A percentile compares a stretch with the other conserved stretches of the same genome.
Conservation (phyloP, 2,888 invertebrate species). For the Phragmatobia fuliginosa region DNA sequence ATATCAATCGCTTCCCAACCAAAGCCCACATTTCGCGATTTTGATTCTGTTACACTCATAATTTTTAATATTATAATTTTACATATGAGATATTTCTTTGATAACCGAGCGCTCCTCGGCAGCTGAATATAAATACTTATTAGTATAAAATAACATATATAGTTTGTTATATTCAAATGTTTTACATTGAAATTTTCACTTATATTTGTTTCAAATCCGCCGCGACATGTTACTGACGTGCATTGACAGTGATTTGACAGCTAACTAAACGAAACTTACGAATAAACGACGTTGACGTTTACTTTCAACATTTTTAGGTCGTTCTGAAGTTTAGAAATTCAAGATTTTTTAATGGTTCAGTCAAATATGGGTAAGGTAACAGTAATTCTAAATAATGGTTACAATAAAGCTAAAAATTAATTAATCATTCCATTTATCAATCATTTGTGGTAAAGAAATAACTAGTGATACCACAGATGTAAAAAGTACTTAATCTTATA, state of each 20-base stretch:
- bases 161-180: constrained; percentile 17
- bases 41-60: constrained; percentile 45
- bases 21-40: constrained; percentile 42
- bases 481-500: too few species aligned
- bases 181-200: constrained; percentile 28
- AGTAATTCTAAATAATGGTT: too few species aligned
- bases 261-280: too few species aligned
- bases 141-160: constrained; percentile 27
- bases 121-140: not conserved
- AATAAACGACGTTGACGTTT: constrained; percentile 11
- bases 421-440: too few species aligned
- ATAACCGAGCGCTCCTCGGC: not conserved
- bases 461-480: too few species aligned
- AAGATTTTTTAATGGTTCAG: not conserved
- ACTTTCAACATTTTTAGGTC: not conserved
- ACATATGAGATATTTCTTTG: not conserved
- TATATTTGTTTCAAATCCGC: constrained; percentile 33
- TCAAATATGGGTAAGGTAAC: too few species aligned
- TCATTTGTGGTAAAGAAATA: too few species aligned
- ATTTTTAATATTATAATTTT: constrained; percentile 6
- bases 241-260: constrained; percentile 1
- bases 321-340: not conserved
- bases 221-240: constrained; percentile 28
- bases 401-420: too few species aligned
- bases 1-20: constrained; percentile 68